These are phyloP conservation scores for Centruroides vittatus DNA, from an alignment of 1,140 invertebrate species.

Conservation along the genomic window DNA sequence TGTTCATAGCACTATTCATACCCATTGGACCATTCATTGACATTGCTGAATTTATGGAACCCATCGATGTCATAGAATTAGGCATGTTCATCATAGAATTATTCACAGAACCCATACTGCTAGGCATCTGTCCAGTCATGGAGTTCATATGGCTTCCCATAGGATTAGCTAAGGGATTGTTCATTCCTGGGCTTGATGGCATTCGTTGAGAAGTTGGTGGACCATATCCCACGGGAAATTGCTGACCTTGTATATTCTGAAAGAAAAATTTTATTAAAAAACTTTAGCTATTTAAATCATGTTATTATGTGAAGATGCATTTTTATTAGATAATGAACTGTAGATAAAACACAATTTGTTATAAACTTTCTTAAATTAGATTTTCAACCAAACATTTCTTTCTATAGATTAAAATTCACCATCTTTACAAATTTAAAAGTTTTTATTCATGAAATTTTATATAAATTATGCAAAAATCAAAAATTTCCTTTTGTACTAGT, in stretches of 20 bases:
- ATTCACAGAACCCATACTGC: not conserved
- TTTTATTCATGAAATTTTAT: no score
- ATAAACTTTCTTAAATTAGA: no score
- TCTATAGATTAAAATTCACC: no score
- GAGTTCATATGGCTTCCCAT: conserved; percentile 15
- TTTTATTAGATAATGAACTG: no score
- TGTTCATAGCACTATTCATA: conserved; percentile 8
- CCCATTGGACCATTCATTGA: conserved; percentile 22
- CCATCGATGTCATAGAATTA: conserved; percentile 9
- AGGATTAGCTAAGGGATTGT: conserved; percentile 11
- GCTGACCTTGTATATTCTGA: conserved; percentile 11
- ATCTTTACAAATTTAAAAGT: no score
- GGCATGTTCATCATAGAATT: conserved; percentile 16
- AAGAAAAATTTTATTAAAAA: not conserved
- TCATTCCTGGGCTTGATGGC: conserved; percentile 3
- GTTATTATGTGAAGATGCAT: no score
- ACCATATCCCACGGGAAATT: conserved; percentile 11
- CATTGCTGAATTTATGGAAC: conserved; percentile 11
- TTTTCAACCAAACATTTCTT: no score
- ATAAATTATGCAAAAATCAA: no score
- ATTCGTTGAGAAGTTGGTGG: conserved; percentile 6
- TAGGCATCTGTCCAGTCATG: conserved; percentile 5
- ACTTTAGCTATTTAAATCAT: no score
- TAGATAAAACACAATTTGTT: no score
- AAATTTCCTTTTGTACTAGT: no score